These are phyloP conservation scores for Camptogramma bilineatum DNA, from an alignment of 2,888 invertebrate species.

Conservation along the genomic window DNA sequence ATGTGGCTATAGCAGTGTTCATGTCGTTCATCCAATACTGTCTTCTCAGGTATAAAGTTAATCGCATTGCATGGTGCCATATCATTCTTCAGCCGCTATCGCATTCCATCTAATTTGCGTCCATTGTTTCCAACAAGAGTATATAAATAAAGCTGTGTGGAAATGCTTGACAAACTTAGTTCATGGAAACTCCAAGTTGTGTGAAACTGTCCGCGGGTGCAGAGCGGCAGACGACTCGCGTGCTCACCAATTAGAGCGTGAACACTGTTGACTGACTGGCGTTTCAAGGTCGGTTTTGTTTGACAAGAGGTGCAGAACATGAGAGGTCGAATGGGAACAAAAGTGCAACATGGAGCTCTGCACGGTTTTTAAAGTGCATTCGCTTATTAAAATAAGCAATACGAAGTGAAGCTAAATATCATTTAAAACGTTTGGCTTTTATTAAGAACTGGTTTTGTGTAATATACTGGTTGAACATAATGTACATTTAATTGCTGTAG, in stretches of 20 bases:
- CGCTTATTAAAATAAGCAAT: no score
- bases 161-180: constrained; percentile 20
- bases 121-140: constrained; percentile 3
- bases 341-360: background rate
- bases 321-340: constrained; percentile 2
- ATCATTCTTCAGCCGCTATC: no score
- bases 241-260: constrained; percentile 62
- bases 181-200: constrained; percentile 24
- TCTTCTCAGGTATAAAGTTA: no score
- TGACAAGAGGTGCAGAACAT: constrained; percentile 20
- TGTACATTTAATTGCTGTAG: no score
- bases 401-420: no score
- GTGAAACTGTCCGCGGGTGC: constrained; percentile 26
- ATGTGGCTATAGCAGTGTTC: no score
- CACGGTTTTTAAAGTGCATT: background rate
- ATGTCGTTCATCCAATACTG: no score
- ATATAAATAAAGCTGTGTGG: constrained; percentile 9
- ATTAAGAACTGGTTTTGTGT: no score
- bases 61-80: no score
- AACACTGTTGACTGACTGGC: constrained; percentile 36
- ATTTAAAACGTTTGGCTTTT: no score
- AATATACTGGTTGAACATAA: no score
- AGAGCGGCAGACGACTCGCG: constrained; percentile 50
- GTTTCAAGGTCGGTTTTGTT: constrained; percentile 26
- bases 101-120: background rate